phyloP scores from a whole-genome alignment of 2,888 invertebrate species.

The Chloroclystis v-ata region DNA sequence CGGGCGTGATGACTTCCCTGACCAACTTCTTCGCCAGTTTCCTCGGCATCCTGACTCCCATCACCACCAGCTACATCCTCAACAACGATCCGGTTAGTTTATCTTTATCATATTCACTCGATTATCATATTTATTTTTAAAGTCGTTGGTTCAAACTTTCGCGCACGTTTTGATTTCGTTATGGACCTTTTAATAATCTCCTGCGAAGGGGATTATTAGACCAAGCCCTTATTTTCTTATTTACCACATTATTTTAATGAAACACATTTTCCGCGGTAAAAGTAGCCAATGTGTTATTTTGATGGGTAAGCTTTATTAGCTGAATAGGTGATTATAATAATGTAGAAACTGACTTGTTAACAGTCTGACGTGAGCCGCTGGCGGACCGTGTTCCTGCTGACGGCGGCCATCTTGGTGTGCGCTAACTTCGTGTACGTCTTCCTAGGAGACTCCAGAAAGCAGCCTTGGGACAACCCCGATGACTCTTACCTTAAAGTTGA shows the following conservation, averaged over 20 bases:
- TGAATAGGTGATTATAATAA: no score
- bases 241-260: no score
- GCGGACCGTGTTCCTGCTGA: slow-evolving; percentile 84
- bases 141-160: no score
- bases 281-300: no score
- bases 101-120: not conserved
- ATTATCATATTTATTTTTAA: no score
- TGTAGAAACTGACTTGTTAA: no score
- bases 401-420: slow-evolving; percentile 78
- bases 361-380: slow-evolving; percentile 82
- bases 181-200: no score
- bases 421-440: slow-evolving; percentile 81
- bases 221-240: no score
- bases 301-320: no score
- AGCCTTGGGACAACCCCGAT: slow-evolving; percentile 83
- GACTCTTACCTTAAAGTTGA: slow-evolving; percentile 42
- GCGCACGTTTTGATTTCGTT: no score
- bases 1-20: slow-evolving; percentile 87
- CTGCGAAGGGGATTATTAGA: no score
- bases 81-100: slow-evolving; percentile 71
- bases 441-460: slow-evolving; percentile 81
- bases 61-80: slow-evolving; percentile 82
- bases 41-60: slow-evolving; percentile 84
- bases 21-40: slow-evolving; percentile 85
- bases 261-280: no score